A percentile compares a stretch with the other conserved stretches of the same genome.
phyloP scores from a whole-genome alignment of 2,888 invertebrate genomes.

The Cacoxenus indagator region DNA sequence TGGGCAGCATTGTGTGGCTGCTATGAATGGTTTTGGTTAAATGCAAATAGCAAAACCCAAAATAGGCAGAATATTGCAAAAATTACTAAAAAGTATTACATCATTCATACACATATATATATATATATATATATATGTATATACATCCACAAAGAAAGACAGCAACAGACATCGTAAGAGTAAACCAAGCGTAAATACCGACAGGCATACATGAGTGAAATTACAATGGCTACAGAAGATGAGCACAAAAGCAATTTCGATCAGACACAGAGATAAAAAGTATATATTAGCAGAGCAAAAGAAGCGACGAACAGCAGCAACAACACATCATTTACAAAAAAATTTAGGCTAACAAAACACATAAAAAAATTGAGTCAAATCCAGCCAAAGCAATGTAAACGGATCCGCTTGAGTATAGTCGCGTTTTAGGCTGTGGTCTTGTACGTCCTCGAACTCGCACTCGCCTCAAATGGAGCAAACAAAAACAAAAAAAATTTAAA shows the following conservation, averaged over 20 bases:
- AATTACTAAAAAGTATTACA: slow-evolving; percentile 50
- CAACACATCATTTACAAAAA: slow-evolving; percentile 61
- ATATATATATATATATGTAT: slow-evolving; percentile 43
- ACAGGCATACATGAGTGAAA: slow-evolving; percentile 54
- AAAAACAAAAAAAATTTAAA: slow-evolving; percentile 15
- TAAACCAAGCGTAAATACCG: slow-evolving; percentile 2
- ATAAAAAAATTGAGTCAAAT: slow-evolving; percentile 8
- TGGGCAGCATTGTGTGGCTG: slow-evolving; percentile 34
- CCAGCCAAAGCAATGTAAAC: background rate
- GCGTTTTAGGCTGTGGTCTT: background rate
- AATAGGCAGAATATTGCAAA: slow-evolving; percentile 54
- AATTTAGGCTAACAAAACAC: slow-evolving; percentile 47
- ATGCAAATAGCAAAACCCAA: slow-evolving; percentile 37
- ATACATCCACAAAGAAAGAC: slow-evolving; percentile 50
- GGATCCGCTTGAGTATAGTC: background rate
- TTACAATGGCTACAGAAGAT: slow-evolving; percentile 54
- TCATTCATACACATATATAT: slow-evolving; percentile 29
- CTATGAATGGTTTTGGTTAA: slow-evolving; percentile 58
- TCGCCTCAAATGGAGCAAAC: background rate
- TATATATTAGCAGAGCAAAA: slow-evolving; percentile 15
- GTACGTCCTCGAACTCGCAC: no score
- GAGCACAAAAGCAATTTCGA: slow-evolving; percentile 64
- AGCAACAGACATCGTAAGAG: no score
- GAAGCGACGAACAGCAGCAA: slow-evolving; percentile 36
- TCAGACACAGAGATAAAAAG: slow-evolving; percentile 56